phyloP scores from a whole-genome alignment of 2,888 invertebrate species.

The Allophyes oxyacanthae region DNA sequence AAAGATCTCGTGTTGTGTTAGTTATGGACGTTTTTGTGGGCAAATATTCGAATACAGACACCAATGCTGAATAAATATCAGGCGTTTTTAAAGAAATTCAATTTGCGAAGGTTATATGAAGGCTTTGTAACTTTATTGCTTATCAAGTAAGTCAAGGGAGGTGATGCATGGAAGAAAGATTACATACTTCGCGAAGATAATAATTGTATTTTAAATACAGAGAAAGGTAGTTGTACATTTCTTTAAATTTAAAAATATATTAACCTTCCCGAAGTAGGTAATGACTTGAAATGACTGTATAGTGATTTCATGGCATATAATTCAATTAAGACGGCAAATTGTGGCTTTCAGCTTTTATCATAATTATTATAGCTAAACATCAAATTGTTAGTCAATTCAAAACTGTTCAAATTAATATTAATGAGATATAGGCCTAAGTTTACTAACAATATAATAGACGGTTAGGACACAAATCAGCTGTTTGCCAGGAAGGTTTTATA shows the following conservation, averaged over 20 bases:
- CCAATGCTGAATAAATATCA: conserved; percentile 26
- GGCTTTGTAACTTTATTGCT: background rate
- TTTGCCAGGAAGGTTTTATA: too few species aligned
- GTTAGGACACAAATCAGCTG: too few species aligned
- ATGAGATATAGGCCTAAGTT: too few species aligned
- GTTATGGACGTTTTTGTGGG: conserved; percentile 40
- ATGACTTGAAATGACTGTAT: too few species aligned
- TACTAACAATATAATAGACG: too few species aligned
- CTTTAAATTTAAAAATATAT: too few species aligned
- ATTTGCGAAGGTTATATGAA: background rate
- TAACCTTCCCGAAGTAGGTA: too few species aligned
- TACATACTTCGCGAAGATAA: background rate
- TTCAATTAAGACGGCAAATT: too few species aligned
- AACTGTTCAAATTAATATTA: background rate
- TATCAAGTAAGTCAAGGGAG: conserved; percentile 1
- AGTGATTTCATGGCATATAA: too few species aligned
- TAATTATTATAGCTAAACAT: too few species aligned
- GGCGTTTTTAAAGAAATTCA: conserved; percentile 21
- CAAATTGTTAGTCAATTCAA: background rate
- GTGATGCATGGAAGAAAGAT: conserved; percentile 1
- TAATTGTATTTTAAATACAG: background rate
- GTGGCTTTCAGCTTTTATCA: too few species aligned
- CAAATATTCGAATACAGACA: conserved; percentile 32
- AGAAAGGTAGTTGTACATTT: background rate
- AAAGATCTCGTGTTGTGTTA: conserved; percentile 48